Base-by-base conservation (phyloP, 1,140 invertebrate genomes). In the Brachionus sp. region DNA sequence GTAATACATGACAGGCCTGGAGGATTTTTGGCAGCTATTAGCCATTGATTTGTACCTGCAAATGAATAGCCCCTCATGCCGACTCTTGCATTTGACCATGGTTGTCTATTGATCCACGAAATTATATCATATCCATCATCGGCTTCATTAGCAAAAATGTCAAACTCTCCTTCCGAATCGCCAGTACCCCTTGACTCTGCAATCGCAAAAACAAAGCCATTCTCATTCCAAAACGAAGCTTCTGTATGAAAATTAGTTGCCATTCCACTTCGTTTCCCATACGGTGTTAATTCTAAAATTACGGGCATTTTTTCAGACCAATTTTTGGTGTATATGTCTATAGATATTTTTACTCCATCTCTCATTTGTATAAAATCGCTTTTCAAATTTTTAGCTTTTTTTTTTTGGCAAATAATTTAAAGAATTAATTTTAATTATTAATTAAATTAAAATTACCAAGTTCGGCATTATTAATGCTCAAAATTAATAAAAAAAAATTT, bases 221-320 rank as follows among this genome's bases (percentile, higher is more conserved):
- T 75, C 29, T 75, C 19, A 33, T n/a, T 19, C 68, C 68, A 75
- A 44, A 75, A 75, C 2, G 3, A n/a, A 5, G 35, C 33, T 39
- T 75, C 68, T 19, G 19, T 39, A n/a, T 33, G 68, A 75, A 75
- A 75, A 77, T 77, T 77, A 35, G 19, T 13, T 16, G 37, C 75
- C 42, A 46, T 2, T 2, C 16, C 23, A 19, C 9, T 25, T 44
- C 42, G 12, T 29, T 44, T 39, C 16, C 75, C 42, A 7, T 77
- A 77, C 13, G 75, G 77, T 9, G 77, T 80, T 25, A 80, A n/a
- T 80, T 80, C 77, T 39, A 80, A 57, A 64, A 80, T 80, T 10
- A 57, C 77, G 12, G 77, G 77, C 3, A 33, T 5, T 37, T 16
- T 35, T 10, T 80, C 50, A 37, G 1, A 13, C 3, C 4, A n/a